Evolutionary conservation across 1,140 invertebrate genomes (phyloP).

Genomic region (Mizuhopecten yessoensis): DNA sequence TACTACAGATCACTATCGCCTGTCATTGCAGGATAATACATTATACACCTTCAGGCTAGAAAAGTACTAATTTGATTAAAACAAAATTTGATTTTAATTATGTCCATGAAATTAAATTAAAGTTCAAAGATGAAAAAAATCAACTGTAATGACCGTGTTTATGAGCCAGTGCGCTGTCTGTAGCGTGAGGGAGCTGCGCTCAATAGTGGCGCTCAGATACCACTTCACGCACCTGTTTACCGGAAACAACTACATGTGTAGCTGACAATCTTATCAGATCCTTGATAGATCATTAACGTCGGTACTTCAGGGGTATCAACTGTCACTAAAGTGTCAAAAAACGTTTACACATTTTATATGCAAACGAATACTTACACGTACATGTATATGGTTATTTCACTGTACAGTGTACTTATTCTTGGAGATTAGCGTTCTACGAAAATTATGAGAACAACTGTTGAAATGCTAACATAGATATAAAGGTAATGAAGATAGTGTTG

Average conservation of each 20-base stretch:
- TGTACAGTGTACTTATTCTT: too few species aligned
- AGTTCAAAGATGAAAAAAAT: conserved; percentile 23
- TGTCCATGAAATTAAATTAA: conserved; percentile 36
- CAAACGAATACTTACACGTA: not conserved
- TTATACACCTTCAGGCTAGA: conserved; percentile 4
- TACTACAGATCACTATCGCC: not conserved
- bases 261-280: not conserved
- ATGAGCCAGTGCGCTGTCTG: not conserved
- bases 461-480: too few species aligned
- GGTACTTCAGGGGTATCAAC: not conserved
- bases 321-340: not conserved
- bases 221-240: not conserved
- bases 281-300: not conserved
- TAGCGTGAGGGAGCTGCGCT: not conserved
- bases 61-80: conserved; percentile 21
- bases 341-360: not conserved
- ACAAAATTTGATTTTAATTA: conserved; percentile 27
- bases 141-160: not conserved
- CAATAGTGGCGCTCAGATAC: not conserved
- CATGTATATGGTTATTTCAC: too few species aligned
- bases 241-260: not conserved
- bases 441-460: too few species aligned
- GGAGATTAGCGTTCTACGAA: too few species aligned
- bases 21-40: not conserved
- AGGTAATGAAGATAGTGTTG: too few species aligned